These are phyloP conservation scores for Listrodromus nycthemerus DNA, from an alignment of 2,888 invertebrate genomes.

Conservation along the genomic window DNA sequence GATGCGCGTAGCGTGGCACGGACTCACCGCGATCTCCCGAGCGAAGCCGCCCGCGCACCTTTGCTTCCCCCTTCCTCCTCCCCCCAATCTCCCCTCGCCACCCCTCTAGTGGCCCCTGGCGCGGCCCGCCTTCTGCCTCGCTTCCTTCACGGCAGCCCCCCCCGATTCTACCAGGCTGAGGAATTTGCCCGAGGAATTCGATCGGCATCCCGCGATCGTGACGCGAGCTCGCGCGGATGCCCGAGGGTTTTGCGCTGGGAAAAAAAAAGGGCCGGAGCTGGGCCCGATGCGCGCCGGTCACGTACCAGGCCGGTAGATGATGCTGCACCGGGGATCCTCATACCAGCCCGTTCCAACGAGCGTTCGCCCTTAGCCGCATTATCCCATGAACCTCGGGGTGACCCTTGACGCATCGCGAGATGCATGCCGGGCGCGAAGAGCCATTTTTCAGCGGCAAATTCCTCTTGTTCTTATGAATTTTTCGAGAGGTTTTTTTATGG, in stretches of 20 bases:
- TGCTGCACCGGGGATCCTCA: slow-evolving; percentile 22
- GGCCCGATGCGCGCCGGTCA: slow-evolving; percentile 9
- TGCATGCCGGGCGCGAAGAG: not conserved
- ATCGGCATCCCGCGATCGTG: slow-evolving; percentile 70
- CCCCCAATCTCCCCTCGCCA: slow-evolving; percentile 54
- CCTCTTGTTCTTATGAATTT: not conserved
- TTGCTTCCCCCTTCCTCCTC: slow-evolving; percentile 58
- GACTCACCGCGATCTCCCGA: slow-evolving; percentile 23
- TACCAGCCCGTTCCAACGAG: not conserved
- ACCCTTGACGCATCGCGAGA: slow-evolving; percentile 16
- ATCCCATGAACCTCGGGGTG: slow-evolving; percentile 15
- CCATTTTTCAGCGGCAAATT: slow-evolving; percentile 3
- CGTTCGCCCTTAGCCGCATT: slow-evolving; percentile 12
- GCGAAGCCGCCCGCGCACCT: slow-evolving; percentile 59
- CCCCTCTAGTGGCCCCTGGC: slow-evolving; percentile 60
- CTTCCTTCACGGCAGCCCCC: slow-evolving; percentile 53
- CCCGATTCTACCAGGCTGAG: slow-evolving; percentile 60
- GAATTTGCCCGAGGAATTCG: slow-evolving; percentile 75
- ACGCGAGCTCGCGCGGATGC: slow-evolving; percentile 37
- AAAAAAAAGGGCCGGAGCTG: slow-evolving; percentile 31
- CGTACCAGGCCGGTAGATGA: slow-evolving; percentile 28
- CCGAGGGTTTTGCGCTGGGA: slow-evolving; percentile 33
- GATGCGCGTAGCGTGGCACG: slow-evolving; percentile 30
- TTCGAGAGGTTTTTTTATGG: not conserved
- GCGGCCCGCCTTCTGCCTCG: slow-evolving; percentile 57